Conservation (phyloP, 2,888 invertebrate species). For the Sericinus montela region DNA sequence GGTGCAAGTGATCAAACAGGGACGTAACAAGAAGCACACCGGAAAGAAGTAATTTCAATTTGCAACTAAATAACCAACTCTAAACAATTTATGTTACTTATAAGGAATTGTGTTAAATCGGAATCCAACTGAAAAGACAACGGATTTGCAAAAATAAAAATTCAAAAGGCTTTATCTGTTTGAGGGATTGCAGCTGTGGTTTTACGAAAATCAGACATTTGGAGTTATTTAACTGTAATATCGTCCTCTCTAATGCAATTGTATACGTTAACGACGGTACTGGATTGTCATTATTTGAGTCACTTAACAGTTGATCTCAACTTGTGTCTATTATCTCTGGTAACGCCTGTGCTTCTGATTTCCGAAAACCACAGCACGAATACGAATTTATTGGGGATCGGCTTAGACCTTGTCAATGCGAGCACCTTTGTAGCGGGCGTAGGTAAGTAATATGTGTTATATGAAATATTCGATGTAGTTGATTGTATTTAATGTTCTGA, state of each 20-base stretch:
- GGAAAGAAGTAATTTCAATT: slow-evolving; percentile 38
- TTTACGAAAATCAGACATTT: neutral
- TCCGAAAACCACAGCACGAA: neutral
- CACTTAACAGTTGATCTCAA: no score
- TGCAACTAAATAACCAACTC: slow-evolving; percentile 21
- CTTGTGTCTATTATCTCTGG: neutral
- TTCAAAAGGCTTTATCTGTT: neutral
- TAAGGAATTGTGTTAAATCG: neutral
- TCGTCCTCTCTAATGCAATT: neutral
- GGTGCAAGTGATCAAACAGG: slow-evolving; percentile 59
- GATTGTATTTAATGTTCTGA: neutral
- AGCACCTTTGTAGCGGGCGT: neutral
- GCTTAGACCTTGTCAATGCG: neutral
- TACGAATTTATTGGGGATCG: neutral
- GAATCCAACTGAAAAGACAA: neutral
- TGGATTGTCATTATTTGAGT: no score
- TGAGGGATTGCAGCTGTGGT: neutral
- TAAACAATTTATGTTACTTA: neutral
- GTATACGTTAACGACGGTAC: neutral
- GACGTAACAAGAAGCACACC: slow-evolving; percentile 37
- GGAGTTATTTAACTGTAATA: neutral
- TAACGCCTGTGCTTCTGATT: neutral
- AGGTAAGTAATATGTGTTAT: neutral
- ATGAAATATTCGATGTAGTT: slow-evolving; percentile 9
- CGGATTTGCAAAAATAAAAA: neutral